phyloP scores from a whole-genome alignment of 1,140 invertebrate species.

The Drosophila murphyi region DNA sequence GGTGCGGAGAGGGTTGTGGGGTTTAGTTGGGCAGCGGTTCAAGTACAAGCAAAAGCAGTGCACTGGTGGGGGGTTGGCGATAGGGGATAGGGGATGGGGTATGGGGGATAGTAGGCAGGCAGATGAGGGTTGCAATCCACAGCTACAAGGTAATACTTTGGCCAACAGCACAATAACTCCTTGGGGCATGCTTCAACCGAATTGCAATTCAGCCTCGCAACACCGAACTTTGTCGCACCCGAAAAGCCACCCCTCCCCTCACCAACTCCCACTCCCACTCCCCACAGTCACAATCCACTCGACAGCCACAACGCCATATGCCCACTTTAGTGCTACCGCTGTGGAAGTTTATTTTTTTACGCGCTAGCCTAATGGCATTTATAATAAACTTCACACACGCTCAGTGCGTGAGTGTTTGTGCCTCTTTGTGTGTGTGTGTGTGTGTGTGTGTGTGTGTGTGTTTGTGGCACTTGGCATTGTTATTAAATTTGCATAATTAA shows the following conservation, averaged over 20 bases:
- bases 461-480: conserved; percentile 62
- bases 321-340: conserved; percentile 7
- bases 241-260: too few relatives aligned
- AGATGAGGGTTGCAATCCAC: too few relatives aligned
- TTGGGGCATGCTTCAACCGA: conserved; percentile 73
- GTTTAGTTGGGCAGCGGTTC: not conserved
- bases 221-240: conserved; percentile 12
- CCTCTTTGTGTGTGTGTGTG: conserved; percentile 6
- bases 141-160: conserved; percentile 47
- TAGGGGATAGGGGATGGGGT: not conserved
- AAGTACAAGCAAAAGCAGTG: conserved; percentile 2
- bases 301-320: too few relatives aligned
- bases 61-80: not conserved
- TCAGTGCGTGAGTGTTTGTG: too few relatives aligned
- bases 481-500: conserved; percentile 82
- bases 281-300: not conserved
- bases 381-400: conserved; percentile 55
- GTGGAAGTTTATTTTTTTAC: conserved; percentile 21
- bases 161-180: conserved; percentile 58
- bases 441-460: conserved; percentile 36
- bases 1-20: not conserved
- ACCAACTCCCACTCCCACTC: not conserved
- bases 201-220: conserved; percentile 53
- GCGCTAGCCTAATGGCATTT: conserved; percentile 62
- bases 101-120: too few relatives aligned